These are phyloP conservation scores for Mesorhabditis sp. DNA, from an alignment of 2,888 invertebrate genomes.

Conservation along the genomic window DNA sequence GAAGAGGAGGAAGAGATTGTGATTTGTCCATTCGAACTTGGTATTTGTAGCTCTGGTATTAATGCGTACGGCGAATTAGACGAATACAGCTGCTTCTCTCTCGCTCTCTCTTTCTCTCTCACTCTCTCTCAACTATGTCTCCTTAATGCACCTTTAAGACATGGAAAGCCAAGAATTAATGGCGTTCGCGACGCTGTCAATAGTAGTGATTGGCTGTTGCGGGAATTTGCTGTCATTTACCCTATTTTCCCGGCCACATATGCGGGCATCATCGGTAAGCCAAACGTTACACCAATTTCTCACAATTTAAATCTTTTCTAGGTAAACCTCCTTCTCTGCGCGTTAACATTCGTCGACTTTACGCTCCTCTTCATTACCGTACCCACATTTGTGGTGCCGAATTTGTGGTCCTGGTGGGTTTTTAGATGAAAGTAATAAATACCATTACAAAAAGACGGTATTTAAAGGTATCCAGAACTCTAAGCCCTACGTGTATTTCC, in stretches of 20 bases:
- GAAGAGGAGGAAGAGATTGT: no score
- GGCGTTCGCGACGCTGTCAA: slow-evolving; percentile 42
- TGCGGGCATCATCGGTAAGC: slow-evolving; percentile 41
- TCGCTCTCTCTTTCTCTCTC: slow-evolving; percentile 7
- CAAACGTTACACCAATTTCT: not conserved
- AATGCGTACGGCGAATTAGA: no score
- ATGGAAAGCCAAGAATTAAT: slow-evolving; percentile 44
- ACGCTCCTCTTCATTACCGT: slow-evolving; percentile 45
- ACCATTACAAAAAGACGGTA: not conserved
- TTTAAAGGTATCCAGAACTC: no score
- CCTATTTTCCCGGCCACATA: slow-evolving; percentile 44
- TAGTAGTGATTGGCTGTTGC: slow-evolving; percentile 42
- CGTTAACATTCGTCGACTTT: slow-evolving; percentile 49
- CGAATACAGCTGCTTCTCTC: slow-evolving; percentile 10
- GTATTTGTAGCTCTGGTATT: no score
- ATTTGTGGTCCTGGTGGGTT: slow-evolving; percentile 40
- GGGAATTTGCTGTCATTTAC: slow-evolving; percentile 46
- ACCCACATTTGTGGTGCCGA: slow-evolving; percentile 53
- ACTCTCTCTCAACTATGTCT: not conserved
- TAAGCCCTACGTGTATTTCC: no score
- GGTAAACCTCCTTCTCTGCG: slow-evolving; percentile 50
- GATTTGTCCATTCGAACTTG: no score
- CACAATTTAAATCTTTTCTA: slow-evolving; percentile 12
- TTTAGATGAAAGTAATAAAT: not conserved
- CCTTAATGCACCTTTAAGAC: slow-evolving; percentile 16